A percentile compares a stretch with the other conserved stretches of the same genome.
These are phyloP conservation scores for Nineta flava DNA, from an alignment of 2,888 invertebrate genomes.

Conservation along the genomic window DNA sequence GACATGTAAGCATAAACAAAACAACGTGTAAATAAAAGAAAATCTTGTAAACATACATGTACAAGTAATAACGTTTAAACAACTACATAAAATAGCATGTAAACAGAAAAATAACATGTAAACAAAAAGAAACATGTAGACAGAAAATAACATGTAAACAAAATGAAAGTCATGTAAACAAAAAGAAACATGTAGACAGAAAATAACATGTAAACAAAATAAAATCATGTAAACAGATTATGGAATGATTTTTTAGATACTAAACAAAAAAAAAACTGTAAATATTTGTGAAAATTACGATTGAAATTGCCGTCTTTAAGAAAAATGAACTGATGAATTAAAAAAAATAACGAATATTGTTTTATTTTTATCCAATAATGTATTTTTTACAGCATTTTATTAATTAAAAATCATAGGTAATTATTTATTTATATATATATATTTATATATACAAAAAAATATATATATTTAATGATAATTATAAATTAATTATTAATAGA, in stretches of 20 bases:
- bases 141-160: too few relatives aligned
- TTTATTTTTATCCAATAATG: constrained; percentile 3
- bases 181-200: background rate
- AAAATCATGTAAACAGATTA: background rate
- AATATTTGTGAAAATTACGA: constrained; percentile 9
- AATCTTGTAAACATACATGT: too few relatives aligned
- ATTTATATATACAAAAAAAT: background rate
- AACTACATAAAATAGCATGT: too few relatives aligned
- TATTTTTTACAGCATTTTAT: constrained; percentile 2
- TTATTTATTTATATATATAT: background rate
- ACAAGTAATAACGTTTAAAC: too few relatives aligned
- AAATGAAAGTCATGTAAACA: background rate
- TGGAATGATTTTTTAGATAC: background rate
- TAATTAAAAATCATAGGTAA: background rate
- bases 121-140: too few relatives aligned
- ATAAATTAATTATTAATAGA: too few relatives aligned
- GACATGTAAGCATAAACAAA: too few relatives aligned
- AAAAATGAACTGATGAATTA: constrained; percentile 7
- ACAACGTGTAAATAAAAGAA: too few relatives aligned
- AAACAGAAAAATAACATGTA: too few relatives aligned
- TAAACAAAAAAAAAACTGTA: constrained; percentile 6
- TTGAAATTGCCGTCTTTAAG: constrained; percentile 8
- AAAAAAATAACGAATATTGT: constrained; percentile 1
- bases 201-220: background rate
- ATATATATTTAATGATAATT: too few relatives aligned